These are phyloP conservation scores for Lymantria dispar DNA, from an alignment of 2,888 invertebrate genomes.

Conservation along the genomic window DNA sequence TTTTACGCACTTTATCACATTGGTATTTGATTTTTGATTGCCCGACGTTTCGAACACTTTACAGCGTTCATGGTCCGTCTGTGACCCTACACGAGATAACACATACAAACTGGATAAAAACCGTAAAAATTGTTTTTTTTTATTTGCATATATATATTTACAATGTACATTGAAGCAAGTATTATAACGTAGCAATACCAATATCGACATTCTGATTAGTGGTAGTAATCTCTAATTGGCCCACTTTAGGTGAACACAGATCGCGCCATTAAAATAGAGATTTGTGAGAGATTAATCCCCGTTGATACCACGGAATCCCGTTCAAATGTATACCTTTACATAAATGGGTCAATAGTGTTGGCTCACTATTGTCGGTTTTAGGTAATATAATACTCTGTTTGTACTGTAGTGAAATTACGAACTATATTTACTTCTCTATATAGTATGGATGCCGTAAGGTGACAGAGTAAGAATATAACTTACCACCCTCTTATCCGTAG, in stretches of 20 bases:
- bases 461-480: too few relatives aligned
- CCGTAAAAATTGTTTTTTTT: too few relatives aligned
- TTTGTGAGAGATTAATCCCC: slow-evolving; percentile 69
- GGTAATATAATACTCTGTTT: slow-evolving; percentile 7
- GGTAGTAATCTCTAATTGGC: slow-evolving; percentile 75
- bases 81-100: too few relatives aligned
- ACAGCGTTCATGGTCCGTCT: too few relatives aligned
- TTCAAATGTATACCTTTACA: slow-evolving; percentile 59
- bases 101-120: too few relatives aligned
- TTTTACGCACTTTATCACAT: too few relatives aligned
- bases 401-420: background rate
- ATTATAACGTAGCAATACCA: slow-evolving; percentile 7
- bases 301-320: slow-evolving; percentile 65
- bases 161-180: slow-evolving; percentile 8
- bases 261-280: slow-evolving; percentile 74
- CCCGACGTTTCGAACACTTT: too few relatives aligned
- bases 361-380: slow-evolving; percentile 23
- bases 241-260: slow-evolving; percentile 64
- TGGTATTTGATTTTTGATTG: too few relatives aligned
- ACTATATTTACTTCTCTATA: background rate
- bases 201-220: slow-evolving; percentile 61
- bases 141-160: background rate
- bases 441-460: too few relatives aligned
- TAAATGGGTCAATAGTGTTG: slow-evolving; percentile 52
- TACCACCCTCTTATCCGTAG: too few relatives aligned